phyloP scores from a whole-genome alignment of 2,113 vertebrate species.

The Bagarius yarrelli region DNA sequence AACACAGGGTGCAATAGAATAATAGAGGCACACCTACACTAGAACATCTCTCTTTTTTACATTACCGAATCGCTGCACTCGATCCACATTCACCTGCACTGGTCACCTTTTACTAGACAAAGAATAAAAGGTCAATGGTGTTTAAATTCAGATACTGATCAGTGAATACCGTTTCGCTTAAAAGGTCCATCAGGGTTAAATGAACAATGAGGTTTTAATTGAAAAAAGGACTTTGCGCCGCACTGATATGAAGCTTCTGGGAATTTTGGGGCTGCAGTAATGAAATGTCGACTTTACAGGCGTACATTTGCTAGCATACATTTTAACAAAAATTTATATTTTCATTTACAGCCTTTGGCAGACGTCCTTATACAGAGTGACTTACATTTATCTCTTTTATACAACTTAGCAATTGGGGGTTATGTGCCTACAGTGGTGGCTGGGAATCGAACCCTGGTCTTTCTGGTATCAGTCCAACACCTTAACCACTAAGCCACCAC shows the following conservation, averaged over 20 bases:
- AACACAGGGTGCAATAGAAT: conserved; percentile 58
- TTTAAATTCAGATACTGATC: conserved; percentile 23
- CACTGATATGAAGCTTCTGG: not conserved
- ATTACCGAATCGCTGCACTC: not conserved
- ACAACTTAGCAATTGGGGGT: too few relatives aligned
- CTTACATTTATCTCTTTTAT: too few relatives aligned
- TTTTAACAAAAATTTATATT: not conserved
- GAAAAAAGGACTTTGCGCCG: conserved; percentile 7
- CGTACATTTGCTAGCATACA: not conserved
- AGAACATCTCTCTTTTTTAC: not conserved
- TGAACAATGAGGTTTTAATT: conserved; percentile 30
- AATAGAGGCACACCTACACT: conserved; percentile 43
- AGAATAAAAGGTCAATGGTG: conserved; percentile 3
- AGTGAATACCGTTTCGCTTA: not conserved
- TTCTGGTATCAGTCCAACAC: too few relatives aligned
- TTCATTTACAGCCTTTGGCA: too few relatives aligned
- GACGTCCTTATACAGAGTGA: too few relatives aligned
- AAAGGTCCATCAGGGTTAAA: not conserved
- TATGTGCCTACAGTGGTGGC: too few relatives aligned
- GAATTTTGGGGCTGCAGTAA: not conserved
- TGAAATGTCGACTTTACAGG: not conserved
- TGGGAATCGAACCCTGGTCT: too few relatives aligned
- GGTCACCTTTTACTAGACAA: conserved; percentile 7
- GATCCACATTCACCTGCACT: not conserved
- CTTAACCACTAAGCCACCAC: too few relatives aligned